Evolutionary conservation across 2,888 invertebrate species (phyloP).

Genomic region (Ophioninae sp.): DNA sequence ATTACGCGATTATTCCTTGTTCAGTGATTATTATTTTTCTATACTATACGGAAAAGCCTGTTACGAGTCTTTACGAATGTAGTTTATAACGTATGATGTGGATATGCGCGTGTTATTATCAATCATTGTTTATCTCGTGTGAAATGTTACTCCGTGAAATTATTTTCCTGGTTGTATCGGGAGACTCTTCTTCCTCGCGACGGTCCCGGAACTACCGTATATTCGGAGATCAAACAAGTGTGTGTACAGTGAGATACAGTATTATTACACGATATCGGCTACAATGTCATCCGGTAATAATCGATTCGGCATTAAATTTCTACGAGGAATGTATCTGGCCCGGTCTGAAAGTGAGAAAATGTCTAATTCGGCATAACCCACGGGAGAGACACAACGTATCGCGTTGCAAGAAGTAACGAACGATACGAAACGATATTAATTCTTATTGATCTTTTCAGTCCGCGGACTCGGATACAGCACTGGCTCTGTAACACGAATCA

Average conservation of each 20-base stretch:
- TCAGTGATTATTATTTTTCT: conserved; percentile 56
- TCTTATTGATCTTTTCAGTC: conserved; percentile 30
- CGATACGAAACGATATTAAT: background rate
- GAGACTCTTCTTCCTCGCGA: conserved; percentile 34
- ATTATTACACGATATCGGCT: conserved; percentile 54
- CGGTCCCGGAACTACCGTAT: conserved; percentile 26
- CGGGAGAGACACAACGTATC: background rate
- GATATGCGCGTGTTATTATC: conserved; percentile 15
- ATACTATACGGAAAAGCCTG: conserved; percentile 37
- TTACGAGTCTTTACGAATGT: conserved; percentile 40
- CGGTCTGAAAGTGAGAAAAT: conserved; percentile 52
- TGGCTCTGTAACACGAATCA: conserved; percentile 5
- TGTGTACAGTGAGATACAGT: conserved; percentile 57
- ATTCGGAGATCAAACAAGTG: conserved; percentile 6
- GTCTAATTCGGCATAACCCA: conserved; percentile 52
- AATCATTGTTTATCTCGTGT: conserved; percentile 15
- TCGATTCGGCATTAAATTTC: conserved; percentile 35
- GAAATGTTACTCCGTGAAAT: conserved; percentile 44
- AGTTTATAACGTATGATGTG: conserved; percentile 41
- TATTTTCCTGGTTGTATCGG: conserved; percentile 28
- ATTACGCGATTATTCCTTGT: conserved; percentile 44
- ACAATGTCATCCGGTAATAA: conserved; percentile 26
- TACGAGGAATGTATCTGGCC: conserved; percentile 53
- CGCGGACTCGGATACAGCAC: conserved; percentile 17
- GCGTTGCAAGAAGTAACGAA: background rate